These are phyloP conservation scores for Turdus rufiventris DNA, from an alignment of 2,113 vertebrate species.

Conservation along the genomic window DNA sequence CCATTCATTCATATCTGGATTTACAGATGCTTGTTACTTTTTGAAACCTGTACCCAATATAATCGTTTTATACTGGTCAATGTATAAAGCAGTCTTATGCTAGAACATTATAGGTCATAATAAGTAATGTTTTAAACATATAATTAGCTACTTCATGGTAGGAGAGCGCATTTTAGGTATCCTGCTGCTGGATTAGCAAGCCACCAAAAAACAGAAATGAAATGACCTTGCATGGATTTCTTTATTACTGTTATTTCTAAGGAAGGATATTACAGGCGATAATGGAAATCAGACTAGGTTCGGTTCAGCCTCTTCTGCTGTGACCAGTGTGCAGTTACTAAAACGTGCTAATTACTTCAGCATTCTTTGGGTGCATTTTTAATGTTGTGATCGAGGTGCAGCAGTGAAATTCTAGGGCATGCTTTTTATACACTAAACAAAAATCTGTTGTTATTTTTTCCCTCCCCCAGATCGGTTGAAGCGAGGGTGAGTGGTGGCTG, in stretches of 20 bases:
- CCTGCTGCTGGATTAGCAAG: neutral
- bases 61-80: constrained; percentile 73
- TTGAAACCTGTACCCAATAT: constrained; percentile 70
- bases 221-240: constrained; percentile 19
- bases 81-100: constrained; percentile 58
- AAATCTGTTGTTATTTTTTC: neutral
- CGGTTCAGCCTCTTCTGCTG: constrained; percentile 52
- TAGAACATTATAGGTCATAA: constrained; percentile 63
- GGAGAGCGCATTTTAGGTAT: constrained; percentile 19
- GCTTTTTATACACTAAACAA: constrained; percentile 39
- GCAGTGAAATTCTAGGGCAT: constrained; percentile 37
- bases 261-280: constrained; percentile 25
- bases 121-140: constrained; percentile 71
- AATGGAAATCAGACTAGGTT: constrained; percentile 28
- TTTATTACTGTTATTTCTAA: constrained; percentile 31
- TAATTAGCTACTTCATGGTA: constrained; percentile 63
- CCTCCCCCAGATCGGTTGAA: neutral
- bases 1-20: constrained; percentile 89
- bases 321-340: constrained; percentile 33
- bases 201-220: neutral
- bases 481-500: constrained; percentile 43
- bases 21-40: constrained; percentile 79
- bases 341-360: constrained; percentile 52
- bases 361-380: neutral
- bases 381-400: neutral